A percentile compares a stretch with the other conserved stretches of the same genome.
phyloP scores from a whole-genome alignment of 2,888 invertebrate genomes.

The Tanytarsus gracilentus region DNA sequence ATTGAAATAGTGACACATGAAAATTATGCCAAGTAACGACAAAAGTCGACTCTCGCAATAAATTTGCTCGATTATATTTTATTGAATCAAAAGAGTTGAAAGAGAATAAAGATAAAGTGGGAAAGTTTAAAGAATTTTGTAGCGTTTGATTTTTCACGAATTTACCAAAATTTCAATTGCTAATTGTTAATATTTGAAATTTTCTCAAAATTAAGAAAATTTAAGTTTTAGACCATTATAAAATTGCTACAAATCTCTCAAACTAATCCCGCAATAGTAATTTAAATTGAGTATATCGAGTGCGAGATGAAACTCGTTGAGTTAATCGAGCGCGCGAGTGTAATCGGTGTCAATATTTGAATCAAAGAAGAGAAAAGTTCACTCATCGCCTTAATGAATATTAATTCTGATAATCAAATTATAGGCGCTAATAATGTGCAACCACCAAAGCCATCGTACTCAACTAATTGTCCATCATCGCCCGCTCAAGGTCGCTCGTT shows the following conservation, averaged over 20 bases:
- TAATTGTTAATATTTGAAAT: too few species aligned
- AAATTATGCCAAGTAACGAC: conserved; percentile 19
- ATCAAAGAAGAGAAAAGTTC: too few species aligned
- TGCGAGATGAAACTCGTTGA: too few species aligned
- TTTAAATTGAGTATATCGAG: too few species aligned
- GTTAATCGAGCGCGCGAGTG: too few species aligned
- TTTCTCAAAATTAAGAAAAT: too few species aligned
- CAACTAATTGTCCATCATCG: conserved; percentile 16
- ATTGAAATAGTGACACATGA: conserved; percentile 20
- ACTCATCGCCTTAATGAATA: not conserved
- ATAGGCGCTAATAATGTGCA: not conserved
- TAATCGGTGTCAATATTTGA: too few species aligned
- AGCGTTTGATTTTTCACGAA: too few species aligned
- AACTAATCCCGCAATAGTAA: too few species aligned
- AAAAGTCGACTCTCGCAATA: not conserved
- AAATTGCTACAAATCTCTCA: too few species aligned
- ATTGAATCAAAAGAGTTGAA: conserved; percentile 12
- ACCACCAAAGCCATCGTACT: not conserved
- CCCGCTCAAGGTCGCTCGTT: conserved; percentile 59
- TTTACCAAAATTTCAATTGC: too few species aligned
- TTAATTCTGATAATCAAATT: not conserved
- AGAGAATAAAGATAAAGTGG: not conserved
- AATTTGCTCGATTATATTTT: conserved; percentile 1
- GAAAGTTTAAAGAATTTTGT: not conserved
- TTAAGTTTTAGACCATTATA: too few species aligned